phyloP scores from a whole-genome alignment of 2,888 invertebrate genomes.

The Heliconius ismenius region DNA sequence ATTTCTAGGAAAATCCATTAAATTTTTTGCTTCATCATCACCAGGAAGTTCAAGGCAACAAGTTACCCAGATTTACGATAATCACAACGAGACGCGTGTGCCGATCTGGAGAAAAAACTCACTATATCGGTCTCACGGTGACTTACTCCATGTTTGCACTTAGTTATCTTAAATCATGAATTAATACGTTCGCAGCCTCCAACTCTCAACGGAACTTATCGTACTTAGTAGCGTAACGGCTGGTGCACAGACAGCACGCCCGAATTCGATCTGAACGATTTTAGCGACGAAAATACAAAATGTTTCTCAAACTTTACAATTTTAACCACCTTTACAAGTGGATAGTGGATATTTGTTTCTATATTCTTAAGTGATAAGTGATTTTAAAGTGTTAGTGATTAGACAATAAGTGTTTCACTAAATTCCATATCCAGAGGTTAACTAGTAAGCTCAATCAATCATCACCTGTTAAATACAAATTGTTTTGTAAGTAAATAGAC shows the following conservation, averaged over 20 bases:
- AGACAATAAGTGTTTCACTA: conserved; percentile 45
- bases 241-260: conserved; percentile 67
- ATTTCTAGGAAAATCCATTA: not conserved
- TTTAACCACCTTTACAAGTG: conserved; percentile 34
- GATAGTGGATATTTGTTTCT: conserved; percentile 12
- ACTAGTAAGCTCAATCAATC: conserved; percentile 42
- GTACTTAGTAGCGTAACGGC: conserved; percentile 63
- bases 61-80: conserved; percentile 31
- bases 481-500: conserved; percentile 32
- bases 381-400: conserved; percentile 32
- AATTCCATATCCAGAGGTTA: conserved; percentile 46
- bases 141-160: conserved; percentile 48
- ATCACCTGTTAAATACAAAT: conserved; percentile 34
- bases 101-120: conserved; percentile 50
- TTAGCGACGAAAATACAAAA: conserved; percentile 45
- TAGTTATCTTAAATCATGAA: conserved; percentile 66
- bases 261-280: conserved; percentile 46
- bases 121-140: conserved; percentile 54
- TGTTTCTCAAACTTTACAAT: conserved; percentile 43
- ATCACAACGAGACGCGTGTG: conserved; percentile 45
- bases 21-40: not conserved
- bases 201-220: conserved; percentile 48
- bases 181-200: conserved; percentile 56
- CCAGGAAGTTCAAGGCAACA: conserved; percentile 11
- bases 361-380: conserved; percentile 40